Evolutionary conservation across 2,797 vertebrate genomes (phyloP).

Genomic region (Heteromormyrus szaboi): DNA sequence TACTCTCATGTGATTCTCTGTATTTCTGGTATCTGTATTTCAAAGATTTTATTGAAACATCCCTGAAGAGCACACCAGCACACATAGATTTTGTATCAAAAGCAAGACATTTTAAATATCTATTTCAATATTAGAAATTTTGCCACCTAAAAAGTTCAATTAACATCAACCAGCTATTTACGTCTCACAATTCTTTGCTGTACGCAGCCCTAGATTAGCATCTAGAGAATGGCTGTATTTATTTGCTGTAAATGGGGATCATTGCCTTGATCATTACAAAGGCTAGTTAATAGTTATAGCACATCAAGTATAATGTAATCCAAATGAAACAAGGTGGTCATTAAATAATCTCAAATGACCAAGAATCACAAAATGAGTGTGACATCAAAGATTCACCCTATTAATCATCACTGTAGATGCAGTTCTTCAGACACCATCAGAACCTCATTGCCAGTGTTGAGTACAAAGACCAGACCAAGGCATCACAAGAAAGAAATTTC

Average conservation of each 20-base stretch:
- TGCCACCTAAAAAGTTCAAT: background rate
- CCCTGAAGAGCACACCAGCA: background rate
- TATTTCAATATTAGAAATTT: background rate
- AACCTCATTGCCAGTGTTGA: background rate
- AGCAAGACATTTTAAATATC: background rate
- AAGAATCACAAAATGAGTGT: background rate
- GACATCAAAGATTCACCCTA: background rate
- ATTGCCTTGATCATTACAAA: background rate
- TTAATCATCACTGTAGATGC: background rate
- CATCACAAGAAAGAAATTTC: background rate
- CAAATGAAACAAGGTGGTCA: background rate
- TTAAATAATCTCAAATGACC: background rate
- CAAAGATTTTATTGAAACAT: background rate
- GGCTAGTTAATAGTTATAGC: background rate
- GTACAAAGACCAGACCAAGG: background rate
- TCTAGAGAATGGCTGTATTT: background rate
- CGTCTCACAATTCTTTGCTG: background rate
- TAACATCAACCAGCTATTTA: background rate
- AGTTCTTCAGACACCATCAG: background rate
- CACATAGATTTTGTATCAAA: background rate
- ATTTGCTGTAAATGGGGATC: background rate
- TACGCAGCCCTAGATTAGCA: background rate
- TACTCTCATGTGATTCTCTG: background rate
- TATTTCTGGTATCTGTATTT: background rate
- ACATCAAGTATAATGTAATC: background rate